These are phyloP conservation scores for Xiphydria camelus DNA, from an alignment of 2,888 invertebrate genomes.

Conservation along the genomic window DNA sequence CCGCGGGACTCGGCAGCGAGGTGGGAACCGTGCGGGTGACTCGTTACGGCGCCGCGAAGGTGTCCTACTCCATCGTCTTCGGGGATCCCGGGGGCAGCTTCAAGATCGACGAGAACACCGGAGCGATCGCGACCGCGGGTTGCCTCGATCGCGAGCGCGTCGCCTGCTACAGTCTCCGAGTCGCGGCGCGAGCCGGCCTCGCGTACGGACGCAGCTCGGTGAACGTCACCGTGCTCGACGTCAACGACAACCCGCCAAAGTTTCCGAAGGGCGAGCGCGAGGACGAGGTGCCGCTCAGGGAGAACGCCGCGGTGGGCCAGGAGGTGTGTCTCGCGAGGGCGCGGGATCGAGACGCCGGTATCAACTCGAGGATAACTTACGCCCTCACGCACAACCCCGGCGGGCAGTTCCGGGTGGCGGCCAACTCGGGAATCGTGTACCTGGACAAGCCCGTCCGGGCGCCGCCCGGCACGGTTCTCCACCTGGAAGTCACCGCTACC, in stretches of 20 bases:
- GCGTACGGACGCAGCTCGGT: conserved; percentile 79
- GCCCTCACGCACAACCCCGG: conserved; percentile 79
- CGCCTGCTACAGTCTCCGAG: conserved; percentile 74
- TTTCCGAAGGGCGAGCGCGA: conserved; percentile 71
- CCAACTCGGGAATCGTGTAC: conserved; percentile 86
- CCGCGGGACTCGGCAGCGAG: conserved; percentile 64
- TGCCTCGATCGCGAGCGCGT: conserved; percentile 84
- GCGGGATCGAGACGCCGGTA: conserved; percentile 83
- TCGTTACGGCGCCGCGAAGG: conserved; percentile 42
- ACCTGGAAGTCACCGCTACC: conserved; percentile 81
- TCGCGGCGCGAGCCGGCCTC: conserved; percentile 78
- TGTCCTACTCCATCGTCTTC: conserved; percentile 76
- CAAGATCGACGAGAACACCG: conserved; percentile 77
- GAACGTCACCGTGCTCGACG: conserved; percentile 79
- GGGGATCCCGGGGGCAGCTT: conserved; percentile 82
- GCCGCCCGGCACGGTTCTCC: conserved; percentile 72
- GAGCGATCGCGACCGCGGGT: conserved; percentile 76
- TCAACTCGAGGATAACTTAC: conserved; percentile 86
- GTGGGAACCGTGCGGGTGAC: conserved; percentile 76
- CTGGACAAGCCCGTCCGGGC: conserved; percentile 78
- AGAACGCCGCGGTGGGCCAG: conserved; percentile 92
- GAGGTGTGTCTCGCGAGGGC: conserved; percentile 89
- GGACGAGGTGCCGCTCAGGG: conserved; percentile 78
- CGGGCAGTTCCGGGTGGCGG: conserved; percentile 80
- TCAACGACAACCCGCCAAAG: conserved; percentile 89